Conservation (phyloP, 1,140 invertebrate genomes). For the Tetramorium parvispinum region DNA sequence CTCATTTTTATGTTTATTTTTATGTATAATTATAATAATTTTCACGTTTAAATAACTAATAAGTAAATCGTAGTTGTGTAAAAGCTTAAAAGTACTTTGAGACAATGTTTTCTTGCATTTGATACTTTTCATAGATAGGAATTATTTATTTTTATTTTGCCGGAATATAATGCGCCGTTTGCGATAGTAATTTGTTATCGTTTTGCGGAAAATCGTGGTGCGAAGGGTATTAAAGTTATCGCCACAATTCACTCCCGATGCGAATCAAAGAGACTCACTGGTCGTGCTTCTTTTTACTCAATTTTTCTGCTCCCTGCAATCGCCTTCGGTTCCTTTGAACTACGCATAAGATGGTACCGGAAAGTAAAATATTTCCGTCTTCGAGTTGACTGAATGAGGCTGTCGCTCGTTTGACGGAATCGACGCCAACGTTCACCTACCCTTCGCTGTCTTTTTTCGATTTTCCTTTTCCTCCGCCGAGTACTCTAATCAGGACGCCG, state of each 20-base stretch:
- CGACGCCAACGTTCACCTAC: slow-evolving; percentile 25
- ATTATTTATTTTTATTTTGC: slow-evolving; percentile 14
- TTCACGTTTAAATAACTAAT: background rate
- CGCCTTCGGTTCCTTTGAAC: slow-evolving; percentile 59
- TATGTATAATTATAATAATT: background rate
- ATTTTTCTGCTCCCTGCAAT: slow-evolving; percentile 44
- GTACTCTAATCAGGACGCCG: slow-evolving; percentile 64
- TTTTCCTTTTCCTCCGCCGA: slow-evolving; percentile 55
- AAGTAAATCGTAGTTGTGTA: background rate
- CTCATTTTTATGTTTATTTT: too few species aligned
- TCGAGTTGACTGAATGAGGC: slow-evolving; percentile 45
- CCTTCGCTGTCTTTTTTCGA: slow-evolving; percentile 36
- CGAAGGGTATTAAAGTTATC: slow-evolving; percentile 47
- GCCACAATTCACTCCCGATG: background rate
- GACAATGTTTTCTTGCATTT: background rate
- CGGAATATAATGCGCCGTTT: slow-evolving; percentile 36
- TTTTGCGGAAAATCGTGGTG: slow-evolving; percentile 16
- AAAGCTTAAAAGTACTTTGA: background rate
- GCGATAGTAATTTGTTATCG: slow-evolving; percentile 46
- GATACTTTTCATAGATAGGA: background rate
- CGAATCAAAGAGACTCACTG: slow-evolving; percentile 44
- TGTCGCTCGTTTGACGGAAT: slow-evolving; percentile 40
- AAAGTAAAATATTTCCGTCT: slow-evolving; percentile 65
- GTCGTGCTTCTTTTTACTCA: slow-evolving; percentile 14
- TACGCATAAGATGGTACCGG: slow-evolving; percentile 41